phyloP scores from a whole-genome alignment of 2,888 invertebrate genomes.

The Calephelis perditalis region DNA sequence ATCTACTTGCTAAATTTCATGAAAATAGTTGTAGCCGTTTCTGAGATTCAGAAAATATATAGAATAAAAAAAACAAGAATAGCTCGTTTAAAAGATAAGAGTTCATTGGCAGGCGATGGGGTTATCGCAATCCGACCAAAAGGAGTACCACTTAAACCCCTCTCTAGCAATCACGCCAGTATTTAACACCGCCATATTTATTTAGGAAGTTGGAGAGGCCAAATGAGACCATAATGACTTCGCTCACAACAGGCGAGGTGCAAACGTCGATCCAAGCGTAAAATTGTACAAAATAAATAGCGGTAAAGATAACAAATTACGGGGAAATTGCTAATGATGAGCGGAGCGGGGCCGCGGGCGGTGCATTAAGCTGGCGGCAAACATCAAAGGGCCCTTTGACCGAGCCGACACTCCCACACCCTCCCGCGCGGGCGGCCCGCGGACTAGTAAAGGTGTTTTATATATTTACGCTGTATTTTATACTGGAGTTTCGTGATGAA shows the following conservation, averaged over 20 bases:
- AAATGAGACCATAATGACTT: conserved; percentile 6
- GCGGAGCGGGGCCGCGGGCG: conserved; percentile 71
- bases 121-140: no score
- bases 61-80: no score
- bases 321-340: conserved; percentile 78
- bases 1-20: no score
- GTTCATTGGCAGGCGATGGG: no score
- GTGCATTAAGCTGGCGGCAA: conserved; percentile 78
- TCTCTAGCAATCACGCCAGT: not conserved
- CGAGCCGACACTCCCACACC: conserved; percentile 73
- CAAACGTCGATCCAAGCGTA: conserved; percentile 49
- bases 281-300: conserved; percentile 74
- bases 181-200: not conserved
- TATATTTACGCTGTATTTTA: conserved; percentile 15
- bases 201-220: not conserved
- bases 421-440: conserved; percentile 31
- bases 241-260: conserved; percentile 34
- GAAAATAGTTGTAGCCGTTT: no score
- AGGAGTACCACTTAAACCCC: no score
- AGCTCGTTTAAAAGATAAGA: no score
- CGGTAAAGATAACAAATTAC: conserved; percentile 77
- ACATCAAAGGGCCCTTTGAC: conserved; percentile 77
- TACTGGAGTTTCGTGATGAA: conserved; percentile 4
- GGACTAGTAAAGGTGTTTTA: conserved; percentile 30
- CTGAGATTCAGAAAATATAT: no score